phyloP scores from a whole-genome alignment of 2,797 vertebrate species.

The Takifugu rubripes region DNA sequence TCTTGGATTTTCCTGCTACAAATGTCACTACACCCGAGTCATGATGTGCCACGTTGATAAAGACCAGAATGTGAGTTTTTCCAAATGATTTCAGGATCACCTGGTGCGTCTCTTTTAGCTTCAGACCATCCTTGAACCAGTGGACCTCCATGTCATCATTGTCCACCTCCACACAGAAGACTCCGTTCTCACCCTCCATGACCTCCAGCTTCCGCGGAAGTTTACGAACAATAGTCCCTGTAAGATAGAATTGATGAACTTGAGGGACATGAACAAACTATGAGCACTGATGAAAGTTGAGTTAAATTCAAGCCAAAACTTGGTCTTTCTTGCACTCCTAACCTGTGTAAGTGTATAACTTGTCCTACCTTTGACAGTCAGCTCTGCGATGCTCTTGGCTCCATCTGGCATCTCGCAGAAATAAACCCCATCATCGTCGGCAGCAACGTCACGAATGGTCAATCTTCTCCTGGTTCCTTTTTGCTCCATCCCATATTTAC shows the following conservation, averaged over 20 bases:
- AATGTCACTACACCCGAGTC: slow-evolving; percentile 90
- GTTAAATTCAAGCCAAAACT: neutral
- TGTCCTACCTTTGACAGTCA: slow-evolving; percentile 87
- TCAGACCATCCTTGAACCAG: slow-evolving; percentile 86
- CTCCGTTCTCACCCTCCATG: slow-evolving; percentile 91
- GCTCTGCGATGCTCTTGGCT: slow-evolving; percentile 87
- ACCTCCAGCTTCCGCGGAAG: slow-evolving; percentile 91
- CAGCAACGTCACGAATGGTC: slow-evolving; percentile 84
- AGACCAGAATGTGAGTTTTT: slow-evolving; percentile 90
- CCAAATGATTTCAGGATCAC: slow-evolving; percentile 89
- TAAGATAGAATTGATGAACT: neutral
- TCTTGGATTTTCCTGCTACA: slow-evolving; percentile 81
- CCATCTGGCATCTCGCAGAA: slow-evolving; percentile 94
- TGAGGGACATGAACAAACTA: too few relatives aligned
- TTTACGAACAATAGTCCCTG: slow-evolving; percentile 86
- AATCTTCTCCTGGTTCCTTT: slow-evolving; percentile 81
- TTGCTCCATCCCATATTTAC: slow-evolving; percentile 91
- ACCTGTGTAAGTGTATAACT: neutral
- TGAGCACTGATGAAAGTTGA: neutral
- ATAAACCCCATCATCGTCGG: slow-evolving; percentile 91
- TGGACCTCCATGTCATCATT: slow-evolving; percentile 78
- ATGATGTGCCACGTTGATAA: slow-evolving; percentile 85
- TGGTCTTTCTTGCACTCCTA: neutral
- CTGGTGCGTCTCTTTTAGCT: slow-evolving; percentile 77
- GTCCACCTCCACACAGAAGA: slow-evolving; percentile 89